Conservation (phyloP, 2,113 vertebrate species). For the Recurvirostra avosetta region DNA sequence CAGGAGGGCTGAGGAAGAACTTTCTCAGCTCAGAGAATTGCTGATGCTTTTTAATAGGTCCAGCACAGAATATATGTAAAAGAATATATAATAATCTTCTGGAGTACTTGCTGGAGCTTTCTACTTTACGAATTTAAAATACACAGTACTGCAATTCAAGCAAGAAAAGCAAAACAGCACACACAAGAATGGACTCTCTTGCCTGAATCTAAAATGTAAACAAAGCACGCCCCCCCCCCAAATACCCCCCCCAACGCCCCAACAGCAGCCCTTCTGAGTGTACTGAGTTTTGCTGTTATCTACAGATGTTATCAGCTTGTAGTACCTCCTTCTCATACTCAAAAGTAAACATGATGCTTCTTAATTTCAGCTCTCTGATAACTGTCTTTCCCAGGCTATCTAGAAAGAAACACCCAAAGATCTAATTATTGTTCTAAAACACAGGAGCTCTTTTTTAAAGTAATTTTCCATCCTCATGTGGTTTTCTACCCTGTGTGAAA, state of each 20-base stretch:
- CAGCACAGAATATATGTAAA: neutral
- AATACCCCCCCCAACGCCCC: neutral
- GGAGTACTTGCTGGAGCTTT: neutral
- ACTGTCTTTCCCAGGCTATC: neutral
- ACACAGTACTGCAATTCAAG: neutral
- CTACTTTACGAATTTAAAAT: slow-evolving; percentile 28
- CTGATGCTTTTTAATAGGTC: neutral
- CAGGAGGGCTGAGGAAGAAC: neutral
- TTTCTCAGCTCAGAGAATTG: neutral
- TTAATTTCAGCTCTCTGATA: neutral
- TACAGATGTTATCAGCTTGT: neutral
- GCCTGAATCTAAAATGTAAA: neutral
- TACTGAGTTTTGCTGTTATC: neutral
- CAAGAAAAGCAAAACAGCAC: neutral
- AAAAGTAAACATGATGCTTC: neutral
- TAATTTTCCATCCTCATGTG: neutral
- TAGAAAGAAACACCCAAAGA: neutral
- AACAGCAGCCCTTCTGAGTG: neutral
- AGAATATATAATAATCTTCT: neutral
- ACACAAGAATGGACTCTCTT: neutral
- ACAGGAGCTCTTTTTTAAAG: neutral
- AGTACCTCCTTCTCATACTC: neutral
- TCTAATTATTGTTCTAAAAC: neutral
- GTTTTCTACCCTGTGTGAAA: neutral
- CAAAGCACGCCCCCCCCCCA: neutral